phyloP scores from a whole-genome alignment of 2,888 invertebrate species.

The Baccha elongata region DNA sequence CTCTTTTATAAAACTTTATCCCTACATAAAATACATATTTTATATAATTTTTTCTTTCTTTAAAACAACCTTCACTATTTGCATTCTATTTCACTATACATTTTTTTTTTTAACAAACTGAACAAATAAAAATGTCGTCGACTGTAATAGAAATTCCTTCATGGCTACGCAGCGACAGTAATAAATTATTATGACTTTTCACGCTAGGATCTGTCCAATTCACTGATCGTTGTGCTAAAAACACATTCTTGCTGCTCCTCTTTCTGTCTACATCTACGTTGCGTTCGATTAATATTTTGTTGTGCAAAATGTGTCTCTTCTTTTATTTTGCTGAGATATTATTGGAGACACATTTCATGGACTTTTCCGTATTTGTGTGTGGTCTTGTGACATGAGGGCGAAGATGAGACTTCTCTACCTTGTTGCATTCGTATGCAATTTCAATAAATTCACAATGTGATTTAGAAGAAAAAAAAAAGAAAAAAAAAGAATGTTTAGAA shows the following conservation, averaged over 20 bases:
- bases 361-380: slow-evolving; percentile 49
- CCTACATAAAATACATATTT: too few species aligned
- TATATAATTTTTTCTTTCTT: too few species aligned
- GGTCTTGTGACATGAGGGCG: slow-evolving; percentile 15
- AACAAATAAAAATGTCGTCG: slow-evolving; percentile 25
- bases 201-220: slow-evolving; percentile 54
- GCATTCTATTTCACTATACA: too few species aligned
- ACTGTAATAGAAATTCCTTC: slow-evolving; percentile 43
- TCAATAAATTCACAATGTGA: slow-evolving; percentile 17
- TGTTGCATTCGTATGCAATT: slow-evolving; percentile 5
- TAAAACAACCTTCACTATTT: too few species aligned
- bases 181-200: slow-evolving; percentile 54
- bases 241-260: slow-evolving; percentile 25
- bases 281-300: slow-evolving; percentile 61
- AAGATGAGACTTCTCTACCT: slow-evolving; percentile 12
- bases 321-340: slow-evolving; percentile 26
- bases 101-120: too few species aligned
- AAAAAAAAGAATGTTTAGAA: slow-evolving; percentile 12
- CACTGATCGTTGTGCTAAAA: slow-evolving; percentile 38
- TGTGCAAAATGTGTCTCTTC: slow-evolving; percentile 26
- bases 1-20: too few species aligned
- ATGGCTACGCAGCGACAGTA: slow-evolving; percentile 27
- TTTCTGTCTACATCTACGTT: slow-evolving; percentile 29
- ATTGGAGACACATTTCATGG: slow-evolving; percentile 48
- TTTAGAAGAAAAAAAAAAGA: neutral